Evolutionary conservation across 2,797 vertebrate genomes (phyloP).

Genomic region (Chelon auratus): DNA sequence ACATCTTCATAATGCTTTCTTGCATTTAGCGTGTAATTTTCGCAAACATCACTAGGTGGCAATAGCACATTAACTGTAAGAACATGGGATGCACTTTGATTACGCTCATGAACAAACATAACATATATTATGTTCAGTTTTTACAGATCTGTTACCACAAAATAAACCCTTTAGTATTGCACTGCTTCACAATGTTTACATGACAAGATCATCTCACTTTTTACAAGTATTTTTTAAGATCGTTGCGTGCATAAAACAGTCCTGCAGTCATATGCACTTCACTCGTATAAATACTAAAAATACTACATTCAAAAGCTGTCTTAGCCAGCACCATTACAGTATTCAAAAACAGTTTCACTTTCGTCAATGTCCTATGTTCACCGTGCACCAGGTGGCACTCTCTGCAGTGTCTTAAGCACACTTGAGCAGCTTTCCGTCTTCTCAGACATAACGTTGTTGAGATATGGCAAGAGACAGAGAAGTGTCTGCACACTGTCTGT

Average conservation of each 20-base stretch:
- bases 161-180: background rate
- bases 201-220: background rate
- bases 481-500: slow-evolving; percentile 14
- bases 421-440: slow-evolving; percentile 3
- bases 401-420: background rate
- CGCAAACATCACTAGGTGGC: slow-evolving; percentile 49
- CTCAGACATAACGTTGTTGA: background rate
- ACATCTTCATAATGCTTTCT: no score
- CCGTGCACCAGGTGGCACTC: slow-evolving; percentile 5
- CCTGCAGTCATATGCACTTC: slow-evolving; percentile 2
- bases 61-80: slow-evolving; percentile 34
- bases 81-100: background rate
- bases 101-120: background rate
- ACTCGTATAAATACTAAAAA: slow-evolving; percentile 13
- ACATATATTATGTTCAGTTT: no score
- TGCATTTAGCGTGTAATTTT: background rate
- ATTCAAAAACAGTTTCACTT: slow-evolving; percentile 10
- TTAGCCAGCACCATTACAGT: background rate
- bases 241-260: background rate
- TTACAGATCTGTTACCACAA: background rate
- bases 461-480: slow-evolving; percentile 29
- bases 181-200: background rate
- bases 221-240: background rate
- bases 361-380: background rate
- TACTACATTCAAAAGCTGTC: background rate